These are phyloP conservation scores for Silurus lanzhouensis DNA, from an alignment of 2,797 vertebrate species.

Conservation along the genomic window DNA sequence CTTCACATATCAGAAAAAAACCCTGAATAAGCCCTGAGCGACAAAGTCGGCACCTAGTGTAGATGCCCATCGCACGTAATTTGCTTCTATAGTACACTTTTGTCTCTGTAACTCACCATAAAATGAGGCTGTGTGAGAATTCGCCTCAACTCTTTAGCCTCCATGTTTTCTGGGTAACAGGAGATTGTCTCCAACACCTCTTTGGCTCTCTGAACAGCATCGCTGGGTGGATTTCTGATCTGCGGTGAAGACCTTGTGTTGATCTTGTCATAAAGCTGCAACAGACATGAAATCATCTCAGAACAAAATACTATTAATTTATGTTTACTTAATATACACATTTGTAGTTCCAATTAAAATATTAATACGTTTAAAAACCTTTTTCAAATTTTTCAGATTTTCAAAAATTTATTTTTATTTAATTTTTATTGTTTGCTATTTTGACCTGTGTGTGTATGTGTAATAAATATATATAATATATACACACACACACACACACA, in stretches of 20 bases:
- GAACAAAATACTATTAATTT: background rate
- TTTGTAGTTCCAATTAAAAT: background rate
- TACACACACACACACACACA: no score
- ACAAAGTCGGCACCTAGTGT: no score
- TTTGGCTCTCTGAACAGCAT: constrained; percentile 98
- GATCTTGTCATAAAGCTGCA: constrained; percentile 98
- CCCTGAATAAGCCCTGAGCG: no score
- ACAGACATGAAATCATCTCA: constrained; percentile 47
- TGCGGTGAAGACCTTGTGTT: constrained; percentile 97
- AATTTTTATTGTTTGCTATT: no score
- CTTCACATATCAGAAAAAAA: no score
- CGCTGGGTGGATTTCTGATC: constrained; percentile 94
- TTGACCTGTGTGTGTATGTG: no score
- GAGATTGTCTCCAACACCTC: constrained; percentile 98
- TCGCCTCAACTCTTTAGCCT: constrained; percentile 93
- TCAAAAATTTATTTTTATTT: background rate
- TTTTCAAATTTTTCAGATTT: no score
- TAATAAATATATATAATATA: no score
- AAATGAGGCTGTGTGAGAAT: constrained; percentile 98
- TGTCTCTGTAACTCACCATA: constrained; percentile 81
- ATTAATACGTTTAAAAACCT: background rate
- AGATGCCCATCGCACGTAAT: no score
- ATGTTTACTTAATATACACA: background rate
- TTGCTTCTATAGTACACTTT: background rate
- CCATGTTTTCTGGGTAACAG: constrained; percentile 95